A percentile compares a stretch with the other conserved stretches of the same genome.
Conservation (phyloP, 2,113 vertebrate species). For the Myocastor coypus region DNA sequence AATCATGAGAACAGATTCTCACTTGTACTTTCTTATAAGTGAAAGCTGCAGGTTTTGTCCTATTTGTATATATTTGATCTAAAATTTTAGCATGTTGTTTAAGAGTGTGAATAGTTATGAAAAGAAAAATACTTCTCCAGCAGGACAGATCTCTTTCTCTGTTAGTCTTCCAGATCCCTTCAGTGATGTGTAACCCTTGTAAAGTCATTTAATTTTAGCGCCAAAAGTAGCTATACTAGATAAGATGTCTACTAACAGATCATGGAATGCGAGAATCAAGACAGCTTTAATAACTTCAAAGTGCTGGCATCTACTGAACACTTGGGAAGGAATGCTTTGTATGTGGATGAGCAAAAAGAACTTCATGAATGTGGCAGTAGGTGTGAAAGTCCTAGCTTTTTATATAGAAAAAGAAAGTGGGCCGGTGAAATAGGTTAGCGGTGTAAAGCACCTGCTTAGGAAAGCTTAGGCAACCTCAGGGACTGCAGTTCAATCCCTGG, state of each 20-base stretch:
- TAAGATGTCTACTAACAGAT: background rate
- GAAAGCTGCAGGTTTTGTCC: background rate
- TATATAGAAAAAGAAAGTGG: slow-evolving; percentile 5
- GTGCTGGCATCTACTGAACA: background rate
- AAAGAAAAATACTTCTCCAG: background rate
- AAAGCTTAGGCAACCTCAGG: no score
- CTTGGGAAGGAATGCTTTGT: background rate
- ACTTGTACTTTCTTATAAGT: slow-evolving; percentile 12
- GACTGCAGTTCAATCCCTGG: no score
- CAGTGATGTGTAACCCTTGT: background rate
- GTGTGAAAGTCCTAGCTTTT: background rate
- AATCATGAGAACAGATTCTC: background rate
- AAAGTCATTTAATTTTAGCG: slow-evolving; percentile 38
- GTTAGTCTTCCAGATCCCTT: background rate
- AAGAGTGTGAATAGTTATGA: slow-evolving; percentile 20
- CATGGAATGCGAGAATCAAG: slow-evolving; percentile 3
- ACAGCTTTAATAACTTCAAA: background rate
- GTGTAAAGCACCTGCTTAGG: no score
- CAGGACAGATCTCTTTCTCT: background rate
- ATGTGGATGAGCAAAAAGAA: background rate
- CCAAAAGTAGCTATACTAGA: slow-evolving; percentile 12
- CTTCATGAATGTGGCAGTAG: background rate
- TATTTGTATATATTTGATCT: background rate
- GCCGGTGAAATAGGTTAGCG: no score
- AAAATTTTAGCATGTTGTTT: background rate